Evolutionary conservation across 2,797 vertebrate genomes (phyloP).

Genomic region (Hafferia zeledoni): DNA sequence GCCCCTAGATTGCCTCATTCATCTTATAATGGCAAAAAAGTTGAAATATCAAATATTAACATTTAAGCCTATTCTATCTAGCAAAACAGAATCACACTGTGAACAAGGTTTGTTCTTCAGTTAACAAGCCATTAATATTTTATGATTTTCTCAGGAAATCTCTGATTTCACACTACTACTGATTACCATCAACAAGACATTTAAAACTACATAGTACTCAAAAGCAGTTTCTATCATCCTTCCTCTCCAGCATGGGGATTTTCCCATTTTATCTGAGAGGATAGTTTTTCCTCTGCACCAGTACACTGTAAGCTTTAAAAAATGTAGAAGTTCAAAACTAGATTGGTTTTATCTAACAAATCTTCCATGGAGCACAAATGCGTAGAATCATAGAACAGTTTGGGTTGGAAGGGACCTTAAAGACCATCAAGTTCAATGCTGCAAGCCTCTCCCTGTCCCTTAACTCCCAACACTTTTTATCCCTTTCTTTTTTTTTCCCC

Average conservation of each 20-base stretch:
- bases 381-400: neutral
- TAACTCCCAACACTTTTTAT: neutral
- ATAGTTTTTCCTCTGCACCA: neutral
- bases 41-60: neutral
- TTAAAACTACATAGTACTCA: neutral
- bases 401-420: neutral
- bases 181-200: neutral
- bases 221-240: neutral
- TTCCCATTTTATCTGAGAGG: neutral
- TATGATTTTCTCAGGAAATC: neutral
- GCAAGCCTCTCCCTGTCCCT: rapidly evolving
- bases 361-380: neutral
- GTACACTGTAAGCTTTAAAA: neutral
- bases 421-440: neutral
- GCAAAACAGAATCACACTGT: neutral
- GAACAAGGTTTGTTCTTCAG: neutral
- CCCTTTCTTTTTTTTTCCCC: rapidly evolving
- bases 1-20: neutral
- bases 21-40: neutral
- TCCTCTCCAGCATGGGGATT: neutral
- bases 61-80: neutral
- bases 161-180: neutral
- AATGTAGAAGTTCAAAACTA: neutral
- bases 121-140: neutral
- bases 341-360: neutral